Conservation (phyloP, 2,797 vertebrate species). For the Sphenopsis melanotis region DNA sequence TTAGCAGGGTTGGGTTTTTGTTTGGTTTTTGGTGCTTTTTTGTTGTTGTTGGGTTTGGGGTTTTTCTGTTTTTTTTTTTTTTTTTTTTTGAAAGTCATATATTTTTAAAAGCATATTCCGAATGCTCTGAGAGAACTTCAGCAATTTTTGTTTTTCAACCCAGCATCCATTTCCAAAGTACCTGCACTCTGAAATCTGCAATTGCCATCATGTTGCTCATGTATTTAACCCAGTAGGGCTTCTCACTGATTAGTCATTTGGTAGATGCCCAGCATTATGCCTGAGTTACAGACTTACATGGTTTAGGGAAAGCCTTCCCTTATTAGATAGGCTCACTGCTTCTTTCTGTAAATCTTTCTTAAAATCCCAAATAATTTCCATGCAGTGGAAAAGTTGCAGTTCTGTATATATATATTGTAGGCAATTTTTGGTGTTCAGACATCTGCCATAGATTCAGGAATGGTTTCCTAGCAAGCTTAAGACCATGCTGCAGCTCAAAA, state of each 20-base stretch:
- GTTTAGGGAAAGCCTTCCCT: not conserved
- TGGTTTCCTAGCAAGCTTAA: not conserved
- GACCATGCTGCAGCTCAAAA: not conserved
- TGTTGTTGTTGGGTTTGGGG: not conserved
- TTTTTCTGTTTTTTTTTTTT: accelerated
- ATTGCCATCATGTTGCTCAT: not conserved
- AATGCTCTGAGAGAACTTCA: not conserved
- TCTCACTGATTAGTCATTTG: not conserved
- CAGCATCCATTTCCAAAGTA: not conserved
- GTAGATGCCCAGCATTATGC: not conserved
- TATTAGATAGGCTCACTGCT: too few relatives aligned
- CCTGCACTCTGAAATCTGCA: not conserved
- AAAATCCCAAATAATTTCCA: not conserved
- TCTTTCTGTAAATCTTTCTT: too few relatives aligned
- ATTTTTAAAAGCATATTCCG: not conserved
- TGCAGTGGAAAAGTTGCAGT: not conserved
- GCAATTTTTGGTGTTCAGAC: not conserved
- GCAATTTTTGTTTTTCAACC: not conserved
- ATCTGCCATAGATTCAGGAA: not conserved
- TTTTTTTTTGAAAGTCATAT: accelerated
- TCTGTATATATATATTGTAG: not conserved
- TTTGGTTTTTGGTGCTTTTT: not conserved
- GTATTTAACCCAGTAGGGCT: not conserved
- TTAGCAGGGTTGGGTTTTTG: not conserved
- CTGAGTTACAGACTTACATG: not conserved